A percentile compares a stretch with the other conserved stretches of the same genome.
Conservation (phyloP, 2,888 invertebrate genomes). For the Rotaria macrura region DNA sequence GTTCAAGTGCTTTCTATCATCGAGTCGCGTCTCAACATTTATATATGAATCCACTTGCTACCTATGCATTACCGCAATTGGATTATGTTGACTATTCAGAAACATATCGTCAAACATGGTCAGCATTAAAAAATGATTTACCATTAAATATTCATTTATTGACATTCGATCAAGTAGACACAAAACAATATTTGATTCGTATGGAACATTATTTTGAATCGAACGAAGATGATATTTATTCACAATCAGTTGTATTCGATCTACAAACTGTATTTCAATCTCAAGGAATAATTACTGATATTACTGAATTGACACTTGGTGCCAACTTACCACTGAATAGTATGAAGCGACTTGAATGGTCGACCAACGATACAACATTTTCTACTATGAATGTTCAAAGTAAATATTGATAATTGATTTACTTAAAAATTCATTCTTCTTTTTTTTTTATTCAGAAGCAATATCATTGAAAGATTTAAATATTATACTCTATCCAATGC, state of each 20-base stretch:
- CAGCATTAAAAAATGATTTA: constrained; percentile 5
- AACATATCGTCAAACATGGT: constrained; percentile 12
- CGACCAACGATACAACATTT: not conserved
- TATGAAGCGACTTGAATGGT: not conserved
- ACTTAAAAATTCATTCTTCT: not conserved
- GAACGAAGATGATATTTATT: constrained; percentile 28
- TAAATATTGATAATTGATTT: not conserved
- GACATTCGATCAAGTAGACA: constrained; percentile 15
- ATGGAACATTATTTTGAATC: constrained; percentile 33
- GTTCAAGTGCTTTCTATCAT: constrained; percentile 27
- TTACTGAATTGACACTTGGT: not conserved
- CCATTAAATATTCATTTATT: constrained; percentile 32
- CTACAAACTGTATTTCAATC: constrained; percentile 20
- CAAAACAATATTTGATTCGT: constrained; percentile 24
- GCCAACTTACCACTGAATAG: not conserved
- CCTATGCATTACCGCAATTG: constrained; percentile 15
- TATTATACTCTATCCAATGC: not conserved
- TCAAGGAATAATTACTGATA: constrained; percentile 6
- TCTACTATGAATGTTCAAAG: not conserved
- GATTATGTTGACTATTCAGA: not conserved
- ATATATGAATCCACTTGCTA: constrained; percentile 28
- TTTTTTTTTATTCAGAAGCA: not conserved
- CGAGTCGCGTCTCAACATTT: constrained; percentile 22
- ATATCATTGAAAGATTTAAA: not conserved
- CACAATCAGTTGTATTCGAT: constrained; percentile 27